Base-by-base conservation (phyloP, 2,888 invertebrate species). In the Incurvaria masculella region DNA sequence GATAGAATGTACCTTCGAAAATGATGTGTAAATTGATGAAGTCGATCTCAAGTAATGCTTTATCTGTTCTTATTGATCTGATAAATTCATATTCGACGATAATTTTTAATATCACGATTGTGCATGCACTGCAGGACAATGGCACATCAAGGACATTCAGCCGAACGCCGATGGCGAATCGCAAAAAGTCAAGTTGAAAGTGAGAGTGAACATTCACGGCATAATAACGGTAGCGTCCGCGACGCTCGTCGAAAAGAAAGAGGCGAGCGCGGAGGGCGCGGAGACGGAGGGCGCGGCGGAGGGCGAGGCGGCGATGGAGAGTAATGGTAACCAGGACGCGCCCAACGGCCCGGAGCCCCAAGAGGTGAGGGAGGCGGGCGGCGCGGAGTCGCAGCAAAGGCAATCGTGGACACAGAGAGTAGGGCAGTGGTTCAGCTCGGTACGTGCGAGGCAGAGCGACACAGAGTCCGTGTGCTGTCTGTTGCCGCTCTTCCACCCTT, bases 171-270 rank as follows among this genome's bases (percentile, higher is more conserved):
- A 92, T 53, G 96, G 96, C 23, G 94, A 94, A 61, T 86, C 89
- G n/a, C 90, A 94, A 54, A 97, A 96, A 71, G 89, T 98, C 1
- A 97, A 97, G 74, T 89, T 99, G 4, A 98, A 97, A 79, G 94
- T 95, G 5, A 85, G 97, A 58, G 83, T 99, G 47, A 97, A 97
- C 78, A 82, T 91, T 45, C 91, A 99, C 68, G 98, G 99, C 45
- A 88, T 97, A 52, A 88, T 99, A 63, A 84, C 86, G 11, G 86
- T 98, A 20, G 86, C 89, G 11, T 90, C 90, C 47, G 98, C 98
- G 4, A 87, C 91, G 0, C 75, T 94, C 48, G 83, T 89, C 39
- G 91, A 92, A 62, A 89, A 89, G 62, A 87, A 86, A 66, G 74
- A 75, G 55, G 73, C 76, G 52, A 67, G 72, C 1, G 72, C 62